A percentile compares a stretch with the other conserved stretches of the same genome.
Conservation (phyloP, 2,888 invertebrate genomes). For the Drosophila mettleri region DNA sequence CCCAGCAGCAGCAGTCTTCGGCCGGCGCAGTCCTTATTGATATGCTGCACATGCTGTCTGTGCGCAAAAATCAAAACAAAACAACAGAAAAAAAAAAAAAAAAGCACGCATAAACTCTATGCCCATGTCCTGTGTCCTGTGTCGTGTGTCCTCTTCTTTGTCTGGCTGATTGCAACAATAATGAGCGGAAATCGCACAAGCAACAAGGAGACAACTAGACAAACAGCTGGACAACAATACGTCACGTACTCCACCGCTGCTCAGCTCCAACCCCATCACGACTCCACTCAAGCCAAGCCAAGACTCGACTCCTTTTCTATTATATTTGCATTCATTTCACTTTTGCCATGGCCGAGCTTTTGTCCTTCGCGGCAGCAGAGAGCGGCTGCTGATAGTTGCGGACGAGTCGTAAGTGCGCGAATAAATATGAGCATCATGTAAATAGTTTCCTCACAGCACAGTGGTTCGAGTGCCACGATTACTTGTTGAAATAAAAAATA, state of each 20-base stretch:
- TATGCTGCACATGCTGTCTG: constrained; percentile 64
- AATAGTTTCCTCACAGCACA: constrained; percentile 63
- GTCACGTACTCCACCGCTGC: constrained; percentile 42
- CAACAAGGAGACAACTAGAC: constrained; percentile 52
- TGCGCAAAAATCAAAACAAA: constrained; percentile 52
- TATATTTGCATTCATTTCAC: constrained; percentile 61
- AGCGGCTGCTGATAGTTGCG: constrained; percentile 45
- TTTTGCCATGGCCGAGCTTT: constrained; percentile 17
- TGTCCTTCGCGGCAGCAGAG: constrained; percentile 13
- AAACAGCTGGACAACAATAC: constrained; percentile 64
- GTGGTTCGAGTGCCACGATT: constrained; percentile 24
- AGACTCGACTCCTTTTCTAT: constrained; percentile 34
- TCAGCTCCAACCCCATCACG: constrained; percentile 8
- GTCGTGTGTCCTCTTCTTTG: constrained; percentile 36
- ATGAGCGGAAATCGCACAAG: constrained; percentile 73
- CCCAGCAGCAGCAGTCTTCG: constrained; percentile 11
- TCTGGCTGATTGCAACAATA: constrained; percentile 74
- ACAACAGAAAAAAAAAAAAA: not conserved
- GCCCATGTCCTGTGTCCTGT: constrained; percentile 24
- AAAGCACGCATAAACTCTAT: constrained; percentile 48
- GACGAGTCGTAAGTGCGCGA: constrained; percentile 58
- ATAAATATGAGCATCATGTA: constrained; percentile 70
- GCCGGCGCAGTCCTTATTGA: constrained; percentile 43
- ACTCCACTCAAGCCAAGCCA: not conserved
- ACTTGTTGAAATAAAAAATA: not conserved